Conservation (phyloP, 2,113 vertebrate genomes). For the Cyanoliseus patagonus region DNA sequence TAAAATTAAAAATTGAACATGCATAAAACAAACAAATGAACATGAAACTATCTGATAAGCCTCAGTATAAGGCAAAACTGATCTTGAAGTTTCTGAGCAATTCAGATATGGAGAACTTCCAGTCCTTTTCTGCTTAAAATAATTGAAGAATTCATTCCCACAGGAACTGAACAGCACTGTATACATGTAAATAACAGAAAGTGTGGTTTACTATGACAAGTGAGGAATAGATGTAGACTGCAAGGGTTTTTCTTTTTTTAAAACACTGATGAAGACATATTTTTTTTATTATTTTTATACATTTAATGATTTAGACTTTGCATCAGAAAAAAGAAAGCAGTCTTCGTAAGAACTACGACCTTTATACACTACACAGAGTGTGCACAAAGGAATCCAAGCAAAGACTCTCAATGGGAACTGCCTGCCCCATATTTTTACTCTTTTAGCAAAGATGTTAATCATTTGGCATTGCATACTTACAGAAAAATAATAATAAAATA, state of each 20-base stretch:
- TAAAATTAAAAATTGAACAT: not conserved
- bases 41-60: not conserved
- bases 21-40: not conserved
- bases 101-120: not conserved
- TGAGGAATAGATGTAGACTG: not conserved
- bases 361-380: not conserved
- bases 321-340: not conserved
- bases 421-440: not conserved
- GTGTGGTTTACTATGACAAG: not conserved
- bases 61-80: not conserved
- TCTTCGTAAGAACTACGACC: not conserved
- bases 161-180: not conserved
- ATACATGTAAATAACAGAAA: not conserved
- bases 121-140: not conserved
- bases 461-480: not conserved
- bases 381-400: not conserved
- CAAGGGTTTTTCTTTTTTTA: not conserved
- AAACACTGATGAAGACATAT: not conserved
- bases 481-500: not conserved
- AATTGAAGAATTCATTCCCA: not conserved
- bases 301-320: not conserved
- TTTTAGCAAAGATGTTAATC: slow-evolving; percentile 29
- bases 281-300: not conserved
- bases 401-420: not conserved
- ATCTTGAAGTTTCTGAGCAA: not conserved